Evolutionary conservation across 1,140 invertebrate genomes (phyloP).

Genomic region (Megalonaias nervosa): DNA sequence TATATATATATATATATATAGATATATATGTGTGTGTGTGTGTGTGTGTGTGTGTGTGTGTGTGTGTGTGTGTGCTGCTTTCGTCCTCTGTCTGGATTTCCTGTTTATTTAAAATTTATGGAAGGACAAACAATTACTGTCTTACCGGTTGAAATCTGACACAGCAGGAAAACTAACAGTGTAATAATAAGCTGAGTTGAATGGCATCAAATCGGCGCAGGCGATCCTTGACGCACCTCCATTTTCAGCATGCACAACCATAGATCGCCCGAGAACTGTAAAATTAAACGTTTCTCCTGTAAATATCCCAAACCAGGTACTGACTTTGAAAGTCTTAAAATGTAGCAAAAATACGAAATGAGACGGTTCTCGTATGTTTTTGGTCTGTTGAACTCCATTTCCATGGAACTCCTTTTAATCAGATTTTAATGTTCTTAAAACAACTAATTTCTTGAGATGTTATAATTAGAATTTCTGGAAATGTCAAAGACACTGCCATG

Average conservation of each 20-base stretch:
- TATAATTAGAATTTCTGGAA: too few relatives aligned
- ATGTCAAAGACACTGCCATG: too few relatives aligned
- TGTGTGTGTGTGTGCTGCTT: too few relatives aligned
- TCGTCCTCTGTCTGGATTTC: too few relatives aligned
- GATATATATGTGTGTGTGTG: too few relatives aligned
- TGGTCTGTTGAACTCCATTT: background rate
- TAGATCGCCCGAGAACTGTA: constrained; percentile 38
- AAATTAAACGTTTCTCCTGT: constrained; percentile 3
- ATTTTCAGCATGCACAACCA: constrained; percentile 82
- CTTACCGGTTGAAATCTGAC: constrained; percentile 11
- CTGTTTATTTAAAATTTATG: too few relatives aligned
- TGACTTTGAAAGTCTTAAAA: background rate
- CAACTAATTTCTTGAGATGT: too few relatives aligned
- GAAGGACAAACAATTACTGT: background rate
- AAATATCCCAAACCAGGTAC: background rate
- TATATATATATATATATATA: too few relatives aligned
- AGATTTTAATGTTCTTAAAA: background rate
- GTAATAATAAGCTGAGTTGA: background rate
- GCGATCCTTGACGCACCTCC: constrained; percentile 69
- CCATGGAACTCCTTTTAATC: background rate
- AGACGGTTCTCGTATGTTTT: background rate
- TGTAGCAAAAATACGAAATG: background rate
- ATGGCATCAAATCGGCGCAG: constrained; percentile 43
- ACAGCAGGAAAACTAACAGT: constrained; percentile 6
- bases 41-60: too few relatives aligned